Evolutionary conservation across 1,140 invertebrate genomes (phyloP), one percentile per base, ranked within the genome.

Genomic region (Papilio machaon): DNA sequence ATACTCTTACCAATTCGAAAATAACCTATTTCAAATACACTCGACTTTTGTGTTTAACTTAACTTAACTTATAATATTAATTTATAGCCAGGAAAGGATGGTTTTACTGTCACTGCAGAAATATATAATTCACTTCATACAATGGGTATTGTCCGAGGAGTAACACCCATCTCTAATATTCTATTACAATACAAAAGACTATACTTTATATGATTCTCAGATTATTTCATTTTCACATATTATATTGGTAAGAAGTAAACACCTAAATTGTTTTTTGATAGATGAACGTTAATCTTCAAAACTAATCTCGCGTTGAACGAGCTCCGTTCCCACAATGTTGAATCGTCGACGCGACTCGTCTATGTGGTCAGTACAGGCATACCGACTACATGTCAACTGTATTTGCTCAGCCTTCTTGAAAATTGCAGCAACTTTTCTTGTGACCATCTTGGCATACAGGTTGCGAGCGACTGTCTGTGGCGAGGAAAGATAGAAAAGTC

Each of bases 31-130:
- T 35, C 1, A 35, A 30, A 30, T 30, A 0, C 64, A 30, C 23
- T 35, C 64, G 30, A 67, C 64, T 35, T 15, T 35, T 67, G 11
- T 35, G 23, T 2, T 30, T 13, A 35, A 35, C 2, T 30, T 64
- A 11, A 11, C 30, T 35, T 35, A 67, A n/a, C n/a, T n/a, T n/a
- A n/a, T 67, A 67, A 35, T 75, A 75, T 11, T 15, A 15, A 49
- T 49, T 75, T 30, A 75, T 30, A 75, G 38, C 23, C 3, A 1
- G 23, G 19, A 75, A 75, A 49, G 73, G 73, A 75, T 52, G 73
- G 43, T 75, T n/a, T 74, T 74, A 75, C 73, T 75, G 73, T 75
- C 74, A 76, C 13, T 15, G 74, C 46, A 76, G 74, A 76, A 76
- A 76, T 23, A 76, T 76, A 76, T 76, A 76, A 76, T 35, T 76